Conservation (phyloP, 2,888 invertebrate genomes). For the Calliopum simillimum region DNA sequence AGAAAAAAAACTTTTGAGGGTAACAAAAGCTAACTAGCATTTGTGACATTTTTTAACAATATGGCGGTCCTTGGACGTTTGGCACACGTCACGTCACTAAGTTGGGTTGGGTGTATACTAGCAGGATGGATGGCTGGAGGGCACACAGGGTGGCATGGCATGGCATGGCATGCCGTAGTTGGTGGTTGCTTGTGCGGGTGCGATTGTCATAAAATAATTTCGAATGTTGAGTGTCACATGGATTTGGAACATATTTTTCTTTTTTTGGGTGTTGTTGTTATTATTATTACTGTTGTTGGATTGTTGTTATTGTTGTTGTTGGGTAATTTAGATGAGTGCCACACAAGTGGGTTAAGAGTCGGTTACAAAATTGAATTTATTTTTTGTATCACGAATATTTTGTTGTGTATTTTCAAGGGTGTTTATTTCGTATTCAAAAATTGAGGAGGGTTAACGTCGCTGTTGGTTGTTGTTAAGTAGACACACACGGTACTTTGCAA, state of each 20-base stretch:
- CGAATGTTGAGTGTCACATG: constrained; percentile 23
- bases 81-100: background rate
- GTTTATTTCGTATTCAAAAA: constrained; percentile 7
- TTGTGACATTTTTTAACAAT: constrained; percentile 24
- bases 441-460: constrained; percentile 1
- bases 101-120: background rate
- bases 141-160: background rate
- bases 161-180: background rate
- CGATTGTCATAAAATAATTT: constrained; percentile 29
- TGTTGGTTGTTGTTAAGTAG: constrained; percentile 17
- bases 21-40: constrained; percentile 17
- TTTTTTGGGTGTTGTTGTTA: background rate
- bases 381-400: background rate
- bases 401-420: background rate
- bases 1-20: background rate
- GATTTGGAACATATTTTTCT: constrained; percentile 30
- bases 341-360: constrained; percentile 24
- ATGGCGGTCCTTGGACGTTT: background rate
- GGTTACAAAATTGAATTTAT: constrained; percentile 18
- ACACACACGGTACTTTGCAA: constrained; percentile 1
- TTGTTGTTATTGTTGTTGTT: constrained; percentile 9
- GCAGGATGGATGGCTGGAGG: background rate
- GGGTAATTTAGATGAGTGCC: constrained; percentile 30
- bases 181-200: constrained; percentile 3
- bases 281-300: background rate